These are phyloP conservation scores for Drosophila anomelani DNA, from an alignment of 2,888 invertebrate species.

Conservation along the genomic window DNA sequence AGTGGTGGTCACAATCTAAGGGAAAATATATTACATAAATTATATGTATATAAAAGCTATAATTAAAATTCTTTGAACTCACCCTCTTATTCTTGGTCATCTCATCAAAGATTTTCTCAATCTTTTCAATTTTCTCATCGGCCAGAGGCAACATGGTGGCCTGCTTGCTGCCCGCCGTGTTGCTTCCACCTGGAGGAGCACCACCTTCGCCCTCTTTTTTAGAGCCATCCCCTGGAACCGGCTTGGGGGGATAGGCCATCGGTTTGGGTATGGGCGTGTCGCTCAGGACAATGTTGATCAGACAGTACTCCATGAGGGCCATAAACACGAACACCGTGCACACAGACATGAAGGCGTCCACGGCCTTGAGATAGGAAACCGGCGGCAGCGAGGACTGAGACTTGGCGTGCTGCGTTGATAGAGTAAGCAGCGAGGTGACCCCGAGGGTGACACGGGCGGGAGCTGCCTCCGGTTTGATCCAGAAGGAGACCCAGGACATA, in stretches of 20 bases:
- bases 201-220: conserved; percentile 76
- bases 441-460: conserved; percentile 96
- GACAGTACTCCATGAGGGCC: conserved; percentile 96
- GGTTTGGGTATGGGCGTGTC: conserved; percentile 84
- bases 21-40: neutral
- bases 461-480: conserved; percentile 97
- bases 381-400: conserved; percentile 96
- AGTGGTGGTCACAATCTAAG: conserved; percentile 72
- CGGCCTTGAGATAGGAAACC: conserved; percentile 96
- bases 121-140: conserved; percentile 83
- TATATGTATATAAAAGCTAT: too few species aligned
- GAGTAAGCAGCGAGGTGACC: conserved; percentile 94
- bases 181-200: conserved; percentile 60
- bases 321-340: conserved; percentile 97
- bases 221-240: conserved; percentile 80
- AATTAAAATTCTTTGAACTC: conserved; percentile 13
- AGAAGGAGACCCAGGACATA: conserved; percentile 98
- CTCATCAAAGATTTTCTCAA: conserved; percentile 84
- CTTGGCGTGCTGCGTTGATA: conserved; percentile 96
- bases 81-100: conserved; percentile 83
- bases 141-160: conserved; percentile 69
- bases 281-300: conserved; percentile 89
- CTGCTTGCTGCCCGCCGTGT: conserved; percentile 55
- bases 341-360: conserved; percentile 96
- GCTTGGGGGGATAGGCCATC: conserved; percentile 83